Conservation (phyloP, 2,797 vertebrate genomes). For the Syncerus caffer region DNA sequence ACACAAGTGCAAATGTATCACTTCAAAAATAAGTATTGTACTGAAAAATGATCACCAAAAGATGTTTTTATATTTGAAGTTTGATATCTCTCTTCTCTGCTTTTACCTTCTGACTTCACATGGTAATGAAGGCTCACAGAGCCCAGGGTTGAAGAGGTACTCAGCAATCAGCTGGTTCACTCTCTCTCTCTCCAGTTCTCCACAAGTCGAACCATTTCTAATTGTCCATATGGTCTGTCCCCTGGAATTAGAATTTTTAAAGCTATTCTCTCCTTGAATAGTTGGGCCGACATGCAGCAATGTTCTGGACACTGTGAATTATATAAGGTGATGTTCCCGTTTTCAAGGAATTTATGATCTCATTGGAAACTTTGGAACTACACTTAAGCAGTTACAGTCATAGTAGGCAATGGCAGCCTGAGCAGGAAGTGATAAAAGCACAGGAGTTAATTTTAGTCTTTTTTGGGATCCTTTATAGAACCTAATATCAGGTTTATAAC, state of each 20-base stretch:
- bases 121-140: not conserved
- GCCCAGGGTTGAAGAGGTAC: too few relatives aligned
- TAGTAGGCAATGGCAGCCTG: not conserved
- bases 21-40: conserved; percentile 22
- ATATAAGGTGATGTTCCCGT: not conserved
- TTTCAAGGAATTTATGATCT: conserved; percentile 1
- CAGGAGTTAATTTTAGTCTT: not conserved
- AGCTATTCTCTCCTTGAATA: not conserved
- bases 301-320: not conserved
- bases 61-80: not conserved
- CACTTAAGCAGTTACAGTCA: not conserved
- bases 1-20: not conserved
- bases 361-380: not conserved
- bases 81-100: not conserved
- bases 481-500: not conserved
- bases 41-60: not conserved
- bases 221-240: not conserved
- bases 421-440: not conserved
- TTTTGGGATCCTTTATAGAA: not conserved
- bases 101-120: not conserved
- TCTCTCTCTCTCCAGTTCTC: not conserved
- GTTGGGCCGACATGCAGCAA: not conserved
- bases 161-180: not conserved
- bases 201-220: not conserved
- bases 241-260: not conserved